phyloP scores from a whole-genome alignment of 2,888 invertebrate species.

The Megalurothrips usitatus region DNA sequence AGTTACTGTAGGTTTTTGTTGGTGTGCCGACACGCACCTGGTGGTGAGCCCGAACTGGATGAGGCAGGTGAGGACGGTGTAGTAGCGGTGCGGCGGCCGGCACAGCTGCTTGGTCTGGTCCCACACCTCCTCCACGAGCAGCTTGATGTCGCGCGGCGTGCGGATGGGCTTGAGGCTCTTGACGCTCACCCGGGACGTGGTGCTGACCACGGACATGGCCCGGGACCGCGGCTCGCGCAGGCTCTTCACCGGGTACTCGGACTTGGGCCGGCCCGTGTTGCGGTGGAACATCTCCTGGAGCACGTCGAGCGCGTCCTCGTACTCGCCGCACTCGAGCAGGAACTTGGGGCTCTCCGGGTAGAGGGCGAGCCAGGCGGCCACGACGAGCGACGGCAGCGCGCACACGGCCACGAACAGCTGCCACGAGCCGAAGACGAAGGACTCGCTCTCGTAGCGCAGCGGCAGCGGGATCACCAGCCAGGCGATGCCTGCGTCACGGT shows the following conservation, averaged over 20 bases:
- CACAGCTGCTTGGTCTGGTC: conserved; percentile 68
- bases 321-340: conserved; percentile 72
- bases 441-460: conserved; percentile 54
- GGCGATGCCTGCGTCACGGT: conserved; percentile 59
- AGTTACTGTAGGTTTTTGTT: too few relatives aligned
- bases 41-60: conserved; percentile 80
- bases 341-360: conserved; percentile 82
- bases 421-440: conserved; percentile 71
- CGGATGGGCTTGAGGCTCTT: conserved; percentile 60
- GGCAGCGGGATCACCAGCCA: conserved; percentile 72
- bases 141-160: conserved; percentile 66
- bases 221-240: conserved; percentile 57
- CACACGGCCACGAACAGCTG: conserved; percentile 74
- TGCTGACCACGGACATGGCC: conserved; percentile 47
- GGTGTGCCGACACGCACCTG: conserved; percentile 49
- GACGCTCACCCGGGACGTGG: conserved; percentile 61
- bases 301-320: conserved; percentile 66
- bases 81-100: conserved; percentile 67
- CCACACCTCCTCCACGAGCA: conserved; percentile 67
- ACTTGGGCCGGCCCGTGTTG: conserved; percentile 66
- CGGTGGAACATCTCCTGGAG: conserved; percentile 64
- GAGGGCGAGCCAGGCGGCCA: conserved; percentile 64
- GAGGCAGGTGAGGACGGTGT: conserved; percentile 69
- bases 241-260: conserved; percentile 67
- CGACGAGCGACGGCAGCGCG: conserved; percentile 63